Evolutionary conservation across 2,888 invertebrate genomes (phyloP), one percentile per base, ranked within the genome.

Genomic region (Helleia helle): DNA sequence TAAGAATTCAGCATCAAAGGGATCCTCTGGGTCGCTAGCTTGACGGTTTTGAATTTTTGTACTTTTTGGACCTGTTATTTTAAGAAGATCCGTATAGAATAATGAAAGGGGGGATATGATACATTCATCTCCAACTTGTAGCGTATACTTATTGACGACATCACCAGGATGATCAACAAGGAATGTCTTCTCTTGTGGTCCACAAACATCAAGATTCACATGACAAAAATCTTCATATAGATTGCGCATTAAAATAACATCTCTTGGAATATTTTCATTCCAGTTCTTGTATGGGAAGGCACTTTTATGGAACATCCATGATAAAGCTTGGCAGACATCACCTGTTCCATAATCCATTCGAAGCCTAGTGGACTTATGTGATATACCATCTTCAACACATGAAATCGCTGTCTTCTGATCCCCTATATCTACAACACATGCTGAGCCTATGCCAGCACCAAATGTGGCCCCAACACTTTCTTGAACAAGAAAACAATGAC

Each of bases 331-430:
- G 0, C 96, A 94, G 0, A 97, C 92, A 75, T 98, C 97, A 7
- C 93, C 93, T 2, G 96, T 94, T 2, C 97, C 97, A 62, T 95
- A 96, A 53, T 94, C 93, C 86, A 97, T 88, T 38, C 93, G 77
- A 58, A 91, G 89, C 60, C 96, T 86, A 0, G 97, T 95, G 49
- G 92, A 91, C 51, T 93, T 90, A 59, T 95, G 95, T 14, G 97
- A 97, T 45, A 97, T 93, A 1, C 96, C 97, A 84, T 97, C 97
- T 80, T 97, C 97, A 1, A 97, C 96, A 79, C 97, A 98, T 1
- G 96, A 96, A 12, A 98, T 93, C 0, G 96, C 95, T 0, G 95
- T 96, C 81, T 97, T 97, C 67, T 97, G 95, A 64, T 97, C 97
- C 0, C 97, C 97, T 38, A 97, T 91, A 67, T 97, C 97, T 0